Conservation (phyloP, 30 jellyfish, hydroid and myxozoan species). For the Catostylus mosaicus region DNA sequence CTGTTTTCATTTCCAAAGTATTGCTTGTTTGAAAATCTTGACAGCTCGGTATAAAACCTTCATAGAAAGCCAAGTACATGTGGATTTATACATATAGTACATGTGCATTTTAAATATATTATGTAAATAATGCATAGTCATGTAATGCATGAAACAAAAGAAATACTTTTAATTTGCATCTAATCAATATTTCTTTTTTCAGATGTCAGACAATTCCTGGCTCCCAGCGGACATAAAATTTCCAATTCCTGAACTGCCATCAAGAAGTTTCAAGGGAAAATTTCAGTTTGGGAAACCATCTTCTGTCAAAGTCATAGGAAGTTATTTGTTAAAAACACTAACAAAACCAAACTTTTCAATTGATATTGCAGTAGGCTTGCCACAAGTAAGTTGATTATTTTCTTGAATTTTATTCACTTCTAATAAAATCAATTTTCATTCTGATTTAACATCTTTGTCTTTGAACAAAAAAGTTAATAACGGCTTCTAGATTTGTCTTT, state of each 20-base stretch:
- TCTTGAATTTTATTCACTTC: not conserved
- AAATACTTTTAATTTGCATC: not conserved
- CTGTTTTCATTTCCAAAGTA: no score
- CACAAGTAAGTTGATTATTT: constrained; percentile 60
- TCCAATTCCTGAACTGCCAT: constrained; percentile 74
- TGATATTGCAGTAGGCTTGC: constrained; percentile 83
- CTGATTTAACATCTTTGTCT: not conserved
- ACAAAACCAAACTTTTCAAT: constrained; percentile 69
- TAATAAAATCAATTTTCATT: not conserved
- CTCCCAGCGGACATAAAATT: constrained; percentile 62
- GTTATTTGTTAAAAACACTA: constrained; percentile 76
- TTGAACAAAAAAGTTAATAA: not conserved
- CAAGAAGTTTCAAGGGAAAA: constrained; percentile 71
- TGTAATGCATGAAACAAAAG: no score
- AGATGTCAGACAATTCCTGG: constrained; percentile 60
- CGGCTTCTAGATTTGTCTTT: not conserved
- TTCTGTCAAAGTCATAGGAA: constrained; percentile 79
- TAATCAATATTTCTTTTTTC: not conserved
- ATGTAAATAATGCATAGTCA: no score
- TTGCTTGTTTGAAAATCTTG: no score
- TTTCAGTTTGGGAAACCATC: constrained; percentile 74
- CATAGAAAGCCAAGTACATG: no score
- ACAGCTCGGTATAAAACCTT: no score
- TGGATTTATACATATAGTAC: no score
- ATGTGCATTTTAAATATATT: no score